A percentile compares a stretch with the other conserved stretches of the same genome.
Evolutionary conservation across 2,797 vertebrate species (phyloP).

Genomic region (Amblyopsis hoosieri): DNA sequence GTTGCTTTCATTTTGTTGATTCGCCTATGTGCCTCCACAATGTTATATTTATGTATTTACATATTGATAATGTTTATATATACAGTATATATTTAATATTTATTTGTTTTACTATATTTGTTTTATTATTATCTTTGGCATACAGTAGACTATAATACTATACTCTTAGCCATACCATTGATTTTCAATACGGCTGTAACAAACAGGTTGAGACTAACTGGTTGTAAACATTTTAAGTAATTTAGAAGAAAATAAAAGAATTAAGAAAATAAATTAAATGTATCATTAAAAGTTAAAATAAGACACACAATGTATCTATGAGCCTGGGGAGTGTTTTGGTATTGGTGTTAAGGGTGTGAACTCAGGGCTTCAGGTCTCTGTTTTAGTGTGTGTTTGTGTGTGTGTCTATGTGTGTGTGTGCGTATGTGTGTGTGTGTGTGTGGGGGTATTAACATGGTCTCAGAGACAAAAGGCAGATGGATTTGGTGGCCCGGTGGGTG

Average conservation of each 20-base stretch:
- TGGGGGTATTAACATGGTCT: constrained; percentile 57
- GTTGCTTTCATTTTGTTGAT: too few species aligned
- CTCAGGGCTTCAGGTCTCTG: constrained; percentile 13
- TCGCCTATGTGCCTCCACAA: too few species aligned
- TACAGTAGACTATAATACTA: not conserved
- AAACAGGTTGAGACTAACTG: not conserved
- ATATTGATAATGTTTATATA: too few species aligned
- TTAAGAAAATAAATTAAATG: not conserved
- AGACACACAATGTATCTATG: too few species aligned
- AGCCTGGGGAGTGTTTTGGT: too few species aligned
- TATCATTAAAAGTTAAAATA: too few species aligned
- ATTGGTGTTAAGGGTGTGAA: not conserved
- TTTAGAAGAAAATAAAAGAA: too few species aligned
- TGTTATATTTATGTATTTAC: too few species aligned
- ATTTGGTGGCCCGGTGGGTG: constrained; percentile 82
- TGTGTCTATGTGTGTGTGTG: not conserved
- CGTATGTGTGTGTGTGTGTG: constrained; percentile 21
- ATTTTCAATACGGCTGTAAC: not conserved
- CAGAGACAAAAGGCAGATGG: constrained; percentile 78
- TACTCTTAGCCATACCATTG: too few species aligned
- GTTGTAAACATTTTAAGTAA: not conserved
- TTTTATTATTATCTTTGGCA: not conserved
- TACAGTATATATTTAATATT: not conserved
- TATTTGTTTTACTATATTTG: not conserved
- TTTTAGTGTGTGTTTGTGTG: not conserved